Base-by-base conservation (phyloP, 2,797 vertebrate genomes). In the Cheirogaleus major region DNA sequence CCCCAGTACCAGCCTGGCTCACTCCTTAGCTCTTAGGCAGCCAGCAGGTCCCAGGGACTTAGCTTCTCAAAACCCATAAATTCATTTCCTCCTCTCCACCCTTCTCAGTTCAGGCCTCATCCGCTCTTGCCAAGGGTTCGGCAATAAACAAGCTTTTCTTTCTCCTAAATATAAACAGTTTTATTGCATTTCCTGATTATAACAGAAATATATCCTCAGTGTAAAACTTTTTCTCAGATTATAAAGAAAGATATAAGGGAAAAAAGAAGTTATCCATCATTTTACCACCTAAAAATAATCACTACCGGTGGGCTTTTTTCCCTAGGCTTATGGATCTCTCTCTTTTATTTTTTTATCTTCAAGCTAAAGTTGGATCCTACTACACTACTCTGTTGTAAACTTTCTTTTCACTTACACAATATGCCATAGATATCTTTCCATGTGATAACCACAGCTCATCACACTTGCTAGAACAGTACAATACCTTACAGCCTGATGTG, bases 311-410 rank as follows among this genome's bases (percentile, higher is more conserved):
- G 9, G 3, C 12, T 89, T 89, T 35, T 15, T 63, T 63, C 12
- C 6, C 50, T 48, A 61, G 18, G 38, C 10, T 75, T 65, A 73
- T 43, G 61, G 30, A 45, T 69, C 23, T 45, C 52, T 94, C 52
- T 94, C 38, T 63, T 93, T 72, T 83, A 23, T 48, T 48, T 48
- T 48, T 48, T 14, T 12, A 72, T 27, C 61, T 41, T 91, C 85
- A 89, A 63, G 79, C 52, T 92, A 90, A 95, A 83, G 75, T 15
- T 59, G 59, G 70, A 63, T 93, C 45, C 80, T 69, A 63, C 63
- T n/a, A 52, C 20, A 38, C 32, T 67, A 32, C 18, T 72, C 72
- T 80, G 89, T 50, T 3, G 35, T 20, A 52, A 89, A 59, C 1
- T 35, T 52, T 91, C 9, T 59, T 76, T 38, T n/a, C 69, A 91